Evolutionary conservation across 2,113 vertebrate species (phyloP).

Genomic region (Calyptommatus sinebrachiatus): DNA sequence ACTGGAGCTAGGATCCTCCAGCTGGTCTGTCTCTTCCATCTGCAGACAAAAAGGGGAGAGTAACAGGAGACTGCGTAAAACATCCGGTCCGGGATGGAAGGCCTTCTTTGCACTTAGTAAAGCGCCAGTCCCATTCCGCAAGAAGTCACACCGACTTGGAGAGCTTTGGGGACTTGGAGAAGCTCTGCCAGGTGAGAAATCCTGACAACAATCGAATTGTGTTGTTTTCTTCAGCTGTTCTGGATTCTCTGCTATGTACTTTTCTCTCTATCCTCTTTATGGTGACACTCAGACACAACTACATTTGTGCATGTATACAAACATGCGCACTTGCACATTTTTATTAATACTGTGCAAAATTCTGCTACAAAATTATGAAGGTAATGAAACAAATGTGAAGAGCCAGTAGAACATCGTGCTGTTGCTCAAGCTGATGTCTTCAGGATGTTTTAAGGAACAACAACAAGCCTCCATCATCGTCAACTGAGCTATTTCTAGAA

Average conservation of each 20-base stretch:
- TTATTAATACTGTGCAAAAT: not conserved
- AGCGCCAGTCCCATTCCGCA: slow-evolving; percentile 65
- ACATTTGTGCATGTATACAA: not conserved
- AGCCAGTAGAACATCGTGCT: not conserved
- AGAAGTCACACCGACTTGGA: slow-evolving; percentile 63
- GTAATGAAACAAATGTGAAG: not conserved
- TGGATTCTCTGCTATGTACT: no score
- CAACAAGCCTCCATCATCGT: no score
- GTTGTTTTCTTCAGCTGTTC: not conserved
- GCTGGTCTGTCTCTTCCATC: not conserved
- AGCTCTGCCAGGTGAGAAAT: slow-evolving; percentile 37
- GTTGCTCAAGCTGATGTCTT: no score
- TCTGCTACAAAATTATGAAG: not conserved
- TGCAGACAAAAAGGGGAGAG: slow-evolving; percentile 67
- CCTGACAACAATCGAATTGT: no score
- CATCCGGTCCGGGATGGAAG: slow-evolving; percentile 78
- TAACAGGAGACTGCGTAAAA: slow-evolving; percentile 68
- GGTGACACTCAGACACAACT: not conserved
- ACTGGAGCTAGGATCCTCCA: not conserved
- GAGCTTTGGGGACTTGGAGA: slow-evolving; percentile 61
- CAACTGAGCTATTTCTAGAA: no score
- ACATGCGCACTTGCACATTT: not conserved
- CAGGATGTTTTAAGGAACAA: no score
- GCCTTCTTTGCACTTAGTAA: slow-evolving; percentile 80
- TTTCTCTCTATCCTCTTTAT: no score